A percentile compares a stretch with the other conserved stretches of the same genome.
phyloP scores from a whole-genome alignment of 1,140 invertebrate genomes.

The Caerostris darwini region DNA sequence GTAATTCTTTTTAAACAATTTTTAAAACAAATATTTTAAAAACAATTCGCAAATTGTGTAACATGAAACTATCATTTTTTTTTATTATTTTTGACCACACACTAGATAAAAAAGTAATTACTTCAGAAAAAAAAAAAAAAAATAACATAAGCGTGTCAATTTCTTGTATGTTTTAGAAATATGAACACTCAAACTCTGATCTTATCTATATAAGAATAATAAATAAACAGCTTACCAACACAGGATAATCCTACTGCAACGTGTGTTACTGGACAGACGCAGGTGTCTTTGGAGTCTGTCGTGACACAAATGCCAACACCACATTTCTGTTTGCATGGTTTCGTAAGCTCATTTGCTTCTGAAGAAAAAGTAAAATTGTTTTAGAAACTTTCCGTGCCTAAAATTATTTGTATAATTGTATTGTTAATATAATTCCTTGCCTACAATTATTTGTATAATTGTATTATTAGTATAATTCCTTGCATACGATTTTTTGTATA shows the following conservation, averaged over 20 bases:
- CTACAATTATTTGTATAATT: no score
- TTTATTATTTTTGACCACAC: background rate
- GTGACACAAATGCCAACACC: background rate
- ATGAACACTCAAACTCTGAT: background rate
- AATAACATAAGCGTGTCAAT: no score
- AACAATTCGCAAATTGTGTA: background rate
- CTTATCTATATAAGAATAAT: background rate
- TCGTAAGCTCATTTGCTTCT: background rate
- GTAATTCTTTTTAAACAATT: no score
- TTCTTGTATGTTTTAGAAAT: background rate
- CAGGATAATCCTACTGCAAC: background rate
- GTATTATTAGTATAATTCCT: no score
- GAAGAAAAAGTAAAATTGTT: no score
- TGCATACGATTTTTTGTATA: no score
- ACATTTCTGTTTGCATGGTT: background rate
- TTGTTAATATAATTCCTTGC: no score
- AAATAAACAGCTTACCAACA: background rate
- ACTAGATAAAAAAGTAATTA: background rate
- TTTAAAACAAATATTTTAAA: no score
- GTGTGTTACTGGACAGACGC: constrained; percentile 18
- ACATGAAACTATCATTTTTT: background rate
- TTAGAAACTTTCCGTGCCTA: no score
- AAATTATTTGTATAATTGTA: no score
- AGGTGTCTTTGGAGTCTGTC: background rate
- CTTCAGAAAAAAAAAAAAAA: background rate